These are phyloP conservation scores for Chiropotes sagulatus DNA, from an alignment of 2,797 vertebrate genomes.

Conservation along the genomic window DNA sequence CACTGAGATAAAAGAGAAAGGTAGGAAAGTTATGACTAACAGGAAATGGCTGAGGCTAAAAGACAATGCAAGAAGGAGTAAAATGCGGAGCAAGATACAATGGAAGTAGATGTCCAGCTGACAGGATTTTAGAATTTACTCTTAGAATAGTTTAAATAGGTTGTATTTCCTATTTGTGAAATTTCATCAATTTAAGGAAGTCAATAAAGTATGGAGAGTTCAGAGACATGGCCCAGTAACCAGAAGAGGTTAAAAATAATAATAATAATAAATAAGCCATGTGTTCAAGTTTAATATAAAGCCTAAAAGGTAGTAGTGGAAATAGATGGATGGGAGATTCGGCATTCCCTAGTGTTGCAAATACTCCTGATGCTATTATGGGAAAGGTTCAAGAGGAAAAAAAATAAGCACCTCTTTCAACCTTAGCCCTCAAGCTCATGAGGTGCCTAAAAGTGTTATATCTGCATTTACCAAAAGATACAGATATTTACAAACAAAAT, in stretches of 20 bases:
- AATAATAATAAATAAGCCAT: not conserved
- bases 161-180: not conserved
- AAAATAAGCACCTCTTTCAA: slow-evolving; percentile 33
- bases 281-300: not conserved
- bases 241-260: not conserved
- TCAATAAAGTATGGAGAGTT: not conserved
- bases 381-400: slow-evolving; percentile 18
- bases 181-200: slow-evolving; percentile 43
- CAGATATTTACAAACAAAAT: not conserved
- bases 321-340: not conserved
- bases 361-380: not conserved
- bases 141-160: not conserved
- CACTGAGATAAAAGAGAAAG: slow-evolving; percentile 49
- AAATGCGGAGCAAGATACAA: not conserved
- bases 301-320: not conserved
- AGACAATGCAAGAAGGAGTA: not conserved
- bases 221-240: not conserved
- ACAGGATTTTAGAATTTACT: slow-evolving; percentile 27
- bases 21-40: not conserved
- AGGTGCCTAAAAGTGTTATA: not conserved
- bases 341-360: not conserved
- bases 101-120: not conserved
- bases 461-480: not conserved
- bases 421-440: not conserved
- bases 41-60: slow-evolving; percentile 27